A percentile compares a stretch with the other conserved stretches of the same genome.
phyloP scores from a whole-genome alignment of 2,797 vertebrate genomes.

The Gymnoscopelus braueri region DNA sequence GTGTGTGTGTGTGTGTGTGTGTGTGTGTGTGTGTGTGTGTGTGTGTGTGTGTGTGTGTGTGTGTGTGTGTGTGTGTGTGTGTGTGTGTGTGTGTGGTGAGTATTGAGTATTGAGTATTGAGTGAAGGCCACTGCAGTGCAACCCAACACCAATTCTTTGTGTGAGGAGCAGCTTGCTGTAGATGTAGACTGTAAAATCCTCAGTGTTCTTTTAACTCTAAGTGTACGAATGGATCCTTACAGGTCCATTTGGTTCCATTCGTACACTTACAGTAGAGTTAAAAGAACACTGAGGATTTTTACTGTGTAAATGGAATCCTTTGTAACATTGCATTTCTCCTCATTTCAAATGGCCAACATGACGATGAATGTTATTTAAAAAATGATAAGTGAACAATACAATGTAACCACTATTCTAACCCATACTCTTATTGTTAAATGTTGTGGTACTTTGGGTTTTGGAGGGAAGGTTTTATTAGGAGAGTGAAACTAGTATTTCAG shows the following conservation, averaged over 20 bases:
- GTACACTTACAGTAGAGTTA: not conserved
- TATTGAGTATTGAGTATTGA: conserved; percentile 64
- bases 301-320: not conserved
- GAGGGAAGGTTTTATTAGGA: too few relatives aligned
- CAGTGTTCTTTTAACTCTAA: not conserved
- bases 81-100: not conserved
- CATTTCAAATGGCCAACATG: conserved; percentile 2
- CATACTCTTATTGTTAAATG: not conserved
- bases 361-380: too few relatives aligned
- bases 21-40: not conserved
- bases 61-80: not conserved
- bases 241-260: too few relatives aligned
- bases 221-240: too few relatives aligned
- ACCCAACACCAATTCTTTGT: conserved; percentile 77
- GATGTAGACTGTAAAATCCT: conserved; percentile 34
- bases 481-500: too few relatives aligned
- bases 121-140: conserved; percentile 72
- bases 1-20: too few relatives aligned
- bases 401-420: too few relatives aligned
- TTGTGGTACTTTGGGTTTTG: not conserved
- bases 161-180: conserved; percentile 47
- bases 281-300: not conserved
- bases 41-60: conserved; percentile 35
- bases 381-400: too few relatives aligned
- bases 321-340: not conserved